phyloP scores from a whole-genome alignment of 2,797 vertebrate genomes.

The Lindbergichthys nudifrons region DNA sequence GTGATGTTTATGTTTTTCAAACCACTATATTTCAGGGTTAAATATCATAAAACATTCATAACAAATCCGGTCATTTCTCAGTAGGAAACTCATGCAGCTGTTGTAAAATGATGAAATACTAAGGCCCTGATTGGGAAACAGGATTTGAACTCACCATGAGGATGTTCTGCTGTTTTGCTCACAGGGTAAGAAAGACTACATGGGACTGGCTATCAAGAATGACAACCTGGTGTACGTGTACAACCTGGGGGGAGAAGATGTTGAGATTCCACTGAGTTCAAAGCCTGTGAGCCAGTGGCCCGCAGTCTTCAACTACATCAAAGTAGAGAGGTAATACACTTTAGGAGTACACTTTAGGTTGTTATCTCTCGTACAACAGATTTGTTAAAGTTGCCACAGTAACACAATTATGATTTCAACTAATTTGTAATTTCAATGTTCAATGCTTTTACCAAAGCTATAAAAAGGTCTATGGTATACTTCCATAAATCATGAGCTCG shows the following conservation, averaged over 20 bases:
- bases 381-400: background rate
- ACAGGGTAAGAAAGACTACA: slow-evolving; percentile 92
- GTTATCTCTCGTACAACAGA: background rate
- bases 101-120: background rate
- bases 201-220: slow-evolving; percentile 96
- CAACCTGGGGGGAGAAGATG: slow-evolving; percentile 91
- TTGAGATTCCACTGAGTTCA: slow-evolving; percentile 93
- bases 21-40: background rate
- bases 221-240: slow-evolving; percentile 95
- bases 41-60: background rate
- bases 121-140: background rate
- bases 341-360: background rate
- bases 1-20: slow-evolving; percentile 10
- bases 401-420: background rate
- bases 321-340: slow-evolving; percentile 91
- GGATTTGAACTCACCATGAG: background rate
- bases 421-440: background rate
- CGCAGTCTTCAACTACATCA: slow-evolving; percentile 94
- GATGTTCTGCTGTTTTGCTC: slow-evolving; percentile 18
- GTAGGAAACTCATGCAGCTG: background rate
- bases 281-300: slow-evolving; percentile 98
- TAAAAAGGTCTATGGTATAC: no score
- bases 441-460: background rate
- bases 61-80: background rate
- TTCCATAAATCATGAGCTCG: no score